phyloP scores from a whole-genome alignment of 2,113 vertebrate genomes.

The Agapornis roseicollis region DNA sequence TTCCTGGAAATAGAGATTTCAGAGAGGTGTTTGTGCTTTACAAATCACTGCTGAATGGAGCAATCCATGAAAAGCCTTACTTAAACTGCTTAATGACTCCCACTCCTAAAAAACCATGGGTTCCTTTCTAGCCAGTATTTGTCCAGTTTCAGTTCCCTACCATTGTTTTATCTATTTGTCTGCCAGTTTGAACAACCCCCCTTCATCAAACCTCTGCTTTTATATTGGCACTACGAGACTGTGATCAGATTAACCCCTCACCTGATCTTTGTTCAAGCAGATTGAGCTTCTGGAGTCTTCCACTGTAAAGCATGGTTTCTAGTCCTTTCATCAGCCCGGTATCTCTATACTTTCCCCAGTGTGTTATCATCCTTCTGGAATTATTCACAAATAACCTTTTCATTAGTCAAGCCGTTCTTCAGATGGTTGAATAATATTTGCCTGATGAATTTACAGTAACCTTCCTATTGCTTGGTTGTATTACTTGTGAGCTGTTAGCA shows the following conservation, averaged over 20 bases:
- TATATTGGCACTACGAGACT: neutral
- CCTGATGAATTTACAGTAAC: constrained; percentile 8
- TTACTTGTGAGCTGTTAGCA: neutral
- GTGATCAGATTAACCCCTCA: neutral
- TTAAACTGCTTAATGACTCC: neutral
- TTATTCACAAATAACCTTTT: constrained; percentile 59
- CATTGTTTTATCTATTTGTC: neutral
- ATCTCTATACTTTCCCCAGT: constrained; percentile 4
- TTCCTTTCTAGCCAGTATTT: neutral
- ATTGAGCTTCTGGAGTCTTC: neutral
- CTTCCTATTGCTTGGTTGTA: neutral
- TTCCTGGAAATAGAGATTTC: neutral
- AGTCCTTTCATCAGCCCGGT: neutral
- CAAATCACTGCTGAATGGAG: neutral
- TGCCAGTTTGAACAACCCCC: neutral
- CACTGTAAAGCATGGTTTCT: neutral
- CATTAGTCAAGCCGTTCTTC: neutral
- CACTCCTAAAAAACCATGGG: neutral
- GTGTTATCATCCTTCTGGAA: constrained; percentile 28
- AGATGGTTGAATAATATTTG: constrained; percentile 32
- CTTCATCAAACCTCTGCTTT: neutral
- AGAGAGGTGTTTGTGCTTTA: neutral
- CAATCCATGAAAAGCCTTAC: neutral
- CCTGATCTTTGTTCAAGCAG: neutral
- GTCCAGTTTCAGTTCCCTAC: neutral